Percentiles rank a stretch among this genome's conserved stretches.
Evolutionary conservation across 2,888 invertebrate species (phyloP).

Genomic region (Drosophila incognita): DNA sequence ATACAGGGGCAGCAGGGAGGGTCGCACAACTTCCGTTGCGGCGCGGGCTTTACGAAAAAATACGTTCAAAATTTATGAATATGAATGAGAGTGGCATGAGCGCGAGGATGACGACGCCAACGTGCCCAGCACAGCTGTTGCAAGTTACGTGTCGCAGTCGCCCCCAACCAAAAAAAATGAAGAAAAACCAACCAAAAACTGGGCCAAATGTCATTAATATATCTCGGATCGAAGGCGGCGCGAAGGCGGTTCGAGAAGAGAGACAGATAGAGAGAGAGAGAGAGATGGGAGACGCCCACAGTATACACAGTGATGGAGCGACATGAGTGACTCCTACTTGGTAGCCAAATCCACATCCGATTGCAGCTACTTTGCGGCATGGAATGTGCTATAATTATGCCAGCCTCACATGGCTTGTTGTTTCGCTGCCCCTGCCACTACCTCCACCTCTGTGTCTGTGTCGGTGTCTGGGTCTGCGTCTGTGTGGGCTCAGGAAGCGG

Average conservation of each 20-base stretch:
- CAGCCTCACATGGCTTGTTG: constrained; percentile 38
- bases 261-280: neutral
- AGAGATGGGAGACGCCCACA: constrained; percentile 56
- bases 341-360: constrained; percentile 69
- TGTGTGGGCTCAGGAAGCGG: constrained; percentile 73
- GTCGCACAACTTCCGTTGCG: constrained; percentile 68
- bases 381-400: constrained; percentile 78
- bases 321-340: constrained; percentile 18
- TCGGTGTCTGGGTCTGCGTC: constrained; percentile 12
- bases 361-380: constrained; percentile 69
- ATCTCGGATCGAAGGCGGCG: constrained; percentile 63
- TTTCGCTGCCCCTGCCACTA: neutral
- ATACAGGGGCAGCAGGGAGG: neutral
- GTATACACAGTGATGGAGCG: constrained; percentile 21
- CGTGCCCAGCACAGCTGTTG: constrained; percentile 51
- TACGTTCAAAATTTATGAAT: constrained; percentile 73
- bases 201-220: constrained; percentile 80
- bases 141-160: constrained; percentile 42
- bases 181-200: constrained; percentile 60
- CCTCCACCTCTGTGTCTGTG: neutral
- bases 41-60: constrained; percentile 66
- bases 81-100: constrained; percentile 64
- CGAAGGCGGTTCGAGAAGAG: constrained; percentile 8
- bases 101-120: constrained; percentile 25
- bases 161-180: constrained; percentile 41